Evolutionary conservation across 2,888 invertebrate species (phyloP).

Genomic region (Drosophila cracens): DNA sequence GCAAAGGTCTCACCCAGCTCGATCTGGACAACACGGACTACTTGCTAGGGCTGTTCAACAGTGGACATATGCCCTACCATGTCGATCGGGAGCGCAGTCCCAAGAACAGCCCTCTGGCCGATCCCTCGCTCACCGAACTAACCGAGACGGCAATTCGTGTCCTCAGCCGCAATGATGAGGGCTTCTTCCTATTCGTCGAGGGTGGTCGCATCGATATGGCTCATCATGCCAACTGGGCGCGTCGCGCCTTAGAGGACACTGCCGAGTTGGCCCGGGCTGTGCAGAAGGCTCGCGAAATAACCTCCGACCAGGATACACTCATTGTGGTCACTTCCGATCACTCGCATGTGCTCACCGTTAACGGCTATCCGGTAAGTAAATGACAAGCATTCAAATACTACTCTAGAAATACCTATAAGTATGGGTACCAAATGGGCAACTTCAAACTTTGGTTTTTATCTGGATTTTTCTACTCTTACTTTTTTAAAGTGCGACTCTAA

Average conservation of each 20-base stretch:
- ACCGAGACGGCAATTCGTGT: slow-evolving; percentile 88
- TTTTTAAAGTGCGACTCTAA: neutral
- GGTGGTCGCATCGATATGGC: slow-evolving; percentile 86
- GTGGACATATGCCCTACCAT: slow-evolving; percentile 87
- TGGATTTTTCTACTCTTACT: neutral
- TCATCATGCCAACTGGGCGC: slow-evolving; percentile 89
- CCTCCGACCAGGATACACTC: slow-evolving; percentile 90
- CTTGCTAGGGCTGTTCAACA: slow-evolving; percentile 87
- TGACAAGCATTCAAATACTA: neutral
- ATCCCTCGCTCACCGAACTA: slow-evolving; percentile 90
- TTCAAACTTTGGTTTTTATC: neutral
- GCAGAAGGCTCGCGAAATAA: slow-evolving; percentile 87
- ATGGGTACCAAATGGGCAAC: no score
- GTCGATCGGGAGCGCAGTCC: slow-evolving; percentile 85
- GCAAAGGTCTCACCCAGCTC: slow-evolving; percentile 80
- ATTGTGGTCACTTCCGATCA: slow-evolving; percentile 94
- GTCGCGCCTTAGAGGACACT: slow-evolving; percentile 92
- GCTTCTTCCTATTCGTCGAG: slow-evolving; percentile 91
- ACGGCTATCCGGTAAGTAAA: slow-evolving; percentile 89
- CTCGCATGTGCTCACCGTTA: slow-evolving; percentile 91
- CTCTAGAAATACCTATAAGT: neutral
- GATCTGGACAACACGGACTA: slow-evolving; percentile 86
- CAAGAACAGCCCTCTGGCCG: slow-evolving; percentile 82
- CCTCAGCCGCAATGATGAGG: slow-evolving; percentile 87
- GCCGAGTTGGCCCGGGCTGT: slow-evolving; percentile 91